phyloP scores from a whole-genome alignment of 2,113 vertebrate genomes.

The Abramis brama region DNA sequence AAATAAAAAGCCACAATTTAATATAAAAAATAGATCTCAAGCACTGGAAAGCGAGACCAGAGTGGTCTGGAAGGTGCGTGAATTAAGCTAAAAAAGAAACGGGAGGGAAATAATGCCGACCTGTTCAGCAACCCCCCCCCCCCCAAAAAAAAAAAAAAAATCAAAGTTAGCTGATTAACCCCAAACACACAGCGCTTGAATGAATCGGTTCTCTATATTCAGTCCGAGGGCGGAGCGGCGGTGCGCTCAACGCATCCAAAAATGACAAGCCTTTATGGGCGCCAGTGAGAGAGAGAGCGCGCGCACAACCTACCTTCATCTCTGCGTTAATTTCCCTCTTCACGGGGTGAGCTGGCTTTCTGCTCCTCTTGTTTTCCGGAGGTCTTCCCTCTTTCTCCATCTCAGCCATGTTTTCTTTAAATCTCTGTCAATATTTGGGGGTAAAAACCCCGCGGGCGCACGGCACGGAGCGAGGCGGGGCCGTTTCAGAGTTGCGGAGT shows the following conservation, averaged over 20 bases:
- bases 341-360: slow-evolving; percentile 95
- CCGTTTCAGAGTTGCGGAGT: slow-evolving; percentile 77
- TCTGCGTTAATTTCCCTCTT: slow-evolving; percentile 98
- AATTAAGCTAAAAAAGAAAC: slow-evolving; percentile 45
- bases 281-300: slow-evolving; percentile 67
- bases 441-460: slow-evolving; percentile 34
- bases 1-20: background rate
- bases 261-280: slow-evolving; percentile 71
- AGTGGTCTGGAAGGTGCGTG: background rate
- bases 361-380: slow-evolving; percentile 98
- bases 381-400: slow-evolving; percentile 99
- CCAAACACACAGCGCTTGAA: slow-evolving; percentile 66
- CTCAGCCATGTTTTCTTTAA: slow-evolving; percentile 93
- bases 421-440: slow-evolving; percentile 77
- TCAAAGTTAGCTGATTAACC: slow-evolving; percentile 75
- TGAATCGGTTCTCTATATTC: slow-evolving; percentile 71
- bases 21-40: background rate
- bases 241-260: slow-evolving; percentile 72
- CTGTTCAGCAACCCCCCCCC: slow-evolving; percentile 43
- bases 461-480: slow-evolving; percentile 60
- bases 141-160: slow-evolving; percentile 46
- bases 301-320: slow-evolving; percentile 89
- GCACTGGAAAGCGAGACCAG: background rate
- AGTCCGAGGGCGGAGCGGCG: slow-evolving; percentile 77
- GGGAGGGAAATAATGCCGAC: slow-evolving; percentile 60